Conservation (phyloP, 2,888 invertebrate genomes). For the Sialis lutaria region DNA sequence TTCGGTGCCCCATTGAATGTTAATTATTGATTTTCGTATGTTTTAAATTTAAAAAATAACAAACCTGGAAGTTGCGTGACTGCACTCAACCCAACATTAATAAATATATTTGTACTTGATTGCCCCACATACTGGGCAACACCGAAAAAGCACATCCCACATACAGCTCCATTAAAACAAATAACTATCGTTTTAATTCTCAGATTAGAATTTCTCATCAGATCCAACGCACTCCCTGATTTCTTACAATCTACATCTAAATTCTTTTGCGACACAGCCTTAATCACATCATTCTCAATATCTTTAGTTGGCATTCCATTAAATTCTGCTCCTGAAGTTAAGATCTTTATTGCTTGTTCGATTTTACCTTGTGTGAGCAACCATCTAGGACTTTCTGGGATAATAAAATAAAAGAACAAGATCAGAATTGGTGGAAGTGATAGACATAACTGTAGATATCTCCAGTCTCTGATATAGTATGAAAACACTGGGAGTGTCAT, state of each 20-base stretch:
- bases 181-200: constrained; percentile 46
- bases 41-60: too few relatives aligned
- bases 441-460: constrained; percentile 35
- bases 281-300: constrained; percentile 4
- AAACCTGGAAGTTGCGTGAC: constrained; percentile 34
- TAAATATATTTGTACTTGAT: constrained; percentile 55
- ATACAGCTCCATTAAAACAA: constrained; percentile 56
- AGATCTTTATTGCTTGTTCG: constrained; percentile 24
- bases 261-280: constrained; percentile 5
- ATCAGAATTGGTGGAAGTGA: constrained; percentile 29
- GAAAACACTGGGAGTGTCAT: constrained; percentile 37
- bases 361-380: constrained; percentile 28
- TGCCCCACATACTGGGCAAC: constrained; percentile 58
- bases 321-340: constrained; percentile 20
- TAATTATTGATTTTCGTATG: too few relatives aligned
- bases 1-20: too few relatives aligned
- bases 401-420: constrained; percentile 25
- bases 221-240: constrained; percentile 27
- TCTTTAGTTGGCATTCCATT: constrained; percentile 5
- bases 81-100: constrained; percentile 60
- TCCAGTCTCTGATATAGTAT: constrained; percentile 41
- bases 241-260: too few relatives aligned
- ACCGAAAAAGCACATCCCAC: constrained; percentile 66
- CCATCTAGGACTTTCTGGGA: constrained; percentile 37
- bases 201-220: constrained; percentile 46